Evolutionary conservation across 2,888 invertebrate genomes (phyloP).

Genomic region (Reticulitermes lucifugus): DNA sequence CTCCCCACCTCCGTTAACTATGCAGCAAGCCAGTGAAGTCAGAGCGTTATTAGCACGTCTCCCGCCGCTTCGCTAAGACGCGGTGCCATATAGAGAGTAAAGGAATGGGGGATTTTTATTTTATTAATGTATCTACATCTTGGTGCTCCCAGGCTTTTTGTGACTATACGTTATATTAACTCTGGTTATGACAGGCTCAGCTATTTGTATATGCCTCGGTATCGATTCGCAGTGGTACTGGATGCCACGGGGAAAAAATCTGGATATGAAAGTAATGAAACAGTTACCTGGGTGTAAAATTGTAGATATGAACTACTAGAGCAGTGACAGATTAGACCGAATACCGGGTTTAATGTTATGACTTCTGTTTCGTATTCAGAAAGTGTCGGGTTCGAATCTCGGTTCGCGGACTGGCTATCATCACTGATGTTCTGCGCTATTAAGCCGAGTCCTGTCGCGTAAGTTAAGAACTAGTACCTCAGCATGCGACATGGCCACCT

Average conservation of each 20-base stretch:
- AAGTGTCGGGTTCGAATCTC: too few relatives aligned
- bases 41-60: constrained; percentile 38
- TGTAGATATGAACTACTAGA: too few relatives aligned
- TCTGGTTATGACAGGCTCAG: constrained; percentile 33
- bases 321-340: too few relatives aligned
- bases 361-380: too few relatives aligned
- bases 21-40: not conserved
- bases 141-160: constrained; percentile 29
- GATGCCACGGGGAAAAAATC: not conserved
- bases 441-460: too few relatives aligned
- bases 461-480: too few relatives aligned
- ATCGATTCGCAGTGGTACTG: constrained; percentile 20
- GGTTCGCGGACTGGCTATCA: too few relatives aligned
- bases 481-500: too few relatives aligned
- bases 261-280: not conserved
- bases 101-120: constrained; percentile 37
- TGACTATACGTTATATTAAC: constrained; percentile 35
- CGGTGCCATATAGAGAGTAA: not conserved
- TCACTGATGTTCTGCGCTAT: too few relatives aligned
- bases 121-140: constrained; percentile 41
- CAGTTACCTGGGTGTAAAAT: too few relatives aligned
- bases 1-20: not conserved
- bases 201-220: not conserved
- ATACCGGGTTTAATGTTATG: too few relatives aligned
- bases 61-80: constrained; percentile 17